Conservation (phyloP, 2,113 vertebrate genomes). For the Peromyscus californicus region DNA sequence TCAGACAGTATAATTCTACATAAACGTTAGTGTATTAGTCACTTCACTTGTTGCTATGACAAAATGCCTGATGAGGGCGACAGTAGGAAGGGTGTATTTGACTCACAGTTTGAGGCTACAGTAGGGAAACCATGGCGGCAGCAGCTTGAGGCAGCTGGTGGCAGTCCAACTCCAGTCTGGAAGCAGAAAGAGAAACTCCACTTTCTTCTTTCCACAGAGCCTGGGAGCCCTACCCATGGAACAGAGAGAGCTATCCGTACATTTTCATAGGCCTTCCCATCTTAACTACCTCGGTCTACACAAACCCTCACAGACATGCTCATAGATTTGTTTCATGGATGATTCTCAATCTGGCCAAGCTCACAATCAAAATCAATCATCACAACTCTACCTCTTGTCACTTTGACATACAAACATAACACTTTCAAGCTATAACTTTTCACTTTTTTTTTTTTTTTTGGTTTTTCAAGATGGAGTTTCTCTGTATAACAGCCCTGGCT, state of each 20-base stretch:
- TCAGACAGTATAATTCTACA: neutral
- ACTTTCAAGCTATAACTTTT: neutral
- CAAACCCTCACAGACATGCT: neutral
- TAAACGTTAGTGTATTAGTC: neutral
- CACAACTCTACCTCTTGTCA: neutral
- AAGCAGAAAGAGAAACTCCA: neutral
- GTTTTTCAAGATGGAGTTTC: no score
- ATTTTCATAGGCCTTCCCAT: neutral
- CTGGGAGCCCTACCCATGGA: neutral
- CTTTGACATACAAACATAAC: neutral
- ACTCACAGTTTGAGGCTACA: neutral
- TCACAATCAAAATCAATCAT: neutral
- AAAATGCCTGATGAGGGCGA: neutral
- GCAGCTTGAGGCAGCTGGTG: neutral
- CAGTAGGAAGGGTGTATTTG: neutral
- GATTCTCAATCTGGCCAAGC: neutral
- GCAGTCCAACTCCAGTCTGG: neutral
- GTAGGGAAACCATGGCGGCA: neutral
- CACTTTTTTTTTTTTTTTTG: no score
- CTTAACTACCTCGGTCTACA: neutral
- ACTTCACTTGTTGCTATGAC: neutral
- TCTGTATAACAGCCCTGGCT: no score
- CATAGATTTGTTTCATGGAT: neutral
- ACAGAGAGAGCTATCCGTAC: neutral
- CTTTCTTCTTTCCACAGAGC: neutral